These are phyloP conservation scores for Polypedilum vanderplanki DNA, from an alignment of 1,140 invertebrate species.

Conservation along the genomic window DNA sequence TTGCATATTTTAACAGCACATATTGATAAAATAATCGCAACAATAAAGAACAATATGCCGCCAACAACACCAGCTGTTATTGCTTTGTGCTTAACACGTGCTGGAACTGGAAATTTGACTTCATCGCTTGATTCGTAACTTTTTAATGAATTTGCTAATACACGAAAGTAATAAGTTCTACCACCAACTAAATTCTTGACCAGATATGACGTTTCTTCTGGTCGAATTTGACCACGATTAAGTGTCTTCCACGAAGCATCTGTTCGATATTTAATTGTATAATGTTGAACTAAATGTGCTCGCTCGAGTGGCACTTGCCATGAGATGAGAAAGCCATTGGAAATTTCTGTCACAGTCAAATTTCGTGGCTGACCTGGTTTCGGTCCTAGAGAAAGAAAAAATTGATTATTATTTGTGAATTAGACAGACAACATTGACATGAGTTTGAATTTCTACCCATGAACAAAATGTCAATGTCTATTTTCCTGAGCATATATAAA, in stretches of 20 bases:
- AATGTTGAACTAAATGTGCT: slow-evolving; percentile 75
- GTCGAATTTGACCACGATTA: slow-evolving; percentile 77
- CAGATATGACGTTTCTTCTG: slow-evolving; percentile 80
- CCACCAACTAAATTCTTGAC: slow-evolving; percentile 87
- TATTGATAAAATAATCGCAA: slow-evolving; percentile 90
- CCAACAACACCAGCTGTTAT: slow-evolving; percentile 90
- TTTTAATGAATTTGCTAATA: slow-evolving; percentile 74
- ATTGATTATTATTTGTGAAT: slow-evolving; percentile 14
- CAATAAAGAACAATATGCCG: slow-evolving; percentile 91
- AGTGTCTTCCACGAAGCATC: slow-evolving; percentile 80
- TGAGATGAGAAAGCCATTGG: slow-evolving; percentile 78
- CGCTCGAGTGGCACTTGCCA: slow-evolving; percentile 79
- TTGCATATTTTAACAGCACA: slow-evolving; percentile 96
- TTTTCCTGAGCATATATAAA: not conserved
- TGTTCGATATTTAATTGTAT: slow-evolving; percentile 83
- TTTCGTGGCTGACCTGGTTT: slow-evolving; percentile 80
- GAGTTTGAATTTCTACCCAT: not conserved
- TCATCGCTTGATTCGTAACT: slow-evolving; percentile 77
- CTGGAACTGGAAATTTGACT: slow-evolving; percentile 78
- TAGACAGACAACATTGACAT: not conserved
- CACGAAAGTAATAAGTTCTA: slow-evolving; percentile 82
- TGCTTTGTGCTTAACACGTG: slow-evolving; percentile 83
- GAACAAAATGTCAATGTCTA: not conserved
- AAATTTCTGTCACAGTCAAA: slow-evolving; percentile 76
- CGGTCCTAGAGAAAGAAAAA: slow-evolving; percentile 60